Conservation (phyloP, 2,888 invertebrate species). For the Thera obeliscata region DNA sequence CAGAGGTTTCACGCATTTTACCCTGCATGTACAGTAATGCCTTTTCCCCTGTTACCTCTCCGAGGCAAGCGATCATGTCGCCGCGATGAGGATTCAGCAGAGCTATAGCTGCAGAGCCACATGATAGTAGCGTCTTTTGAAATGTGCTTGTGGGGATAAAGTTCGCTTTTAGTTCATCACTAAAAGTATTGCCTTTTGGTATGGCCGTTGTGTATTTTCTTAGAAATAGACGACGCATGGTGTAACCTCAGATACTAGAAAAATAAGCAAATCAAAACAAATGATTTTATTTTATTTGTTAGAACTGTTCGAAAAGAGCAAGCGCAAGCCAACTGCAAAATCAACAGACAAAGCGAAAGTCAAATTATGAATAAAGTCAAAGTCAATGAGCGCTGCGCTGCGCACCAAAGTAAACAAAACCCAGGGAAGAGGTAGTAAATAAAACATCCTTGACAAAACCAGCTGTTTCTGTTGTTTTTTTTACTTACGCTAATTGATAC, state of each 20-base stretch:
- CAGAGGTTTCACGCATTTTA: constrained; percentile 90
- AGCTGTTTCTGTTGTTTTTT: too few species aligned
- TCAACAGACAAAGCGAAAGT: too few species aligned
- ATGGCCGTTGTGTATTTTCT: constrained; percentile 49
- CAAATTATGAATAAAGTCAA: too few species aligned
- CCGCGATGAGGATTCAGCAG: constrained; percentile 91
- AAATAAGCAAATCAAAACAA: too few species aligned
- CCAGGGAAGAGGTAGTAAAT: too few species aligned
- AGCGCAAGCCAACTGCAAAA: too few species aligned
- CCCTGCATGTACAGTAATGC: constrained; percentile 89
- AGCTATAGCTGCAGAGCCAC: constrained; percentile 95
- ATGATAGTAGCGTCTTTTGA: constrained; percentile 90
- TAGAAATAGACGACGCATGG: constrained; percentile 48
- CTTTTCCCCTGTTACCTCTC: constrained; percentile 92
- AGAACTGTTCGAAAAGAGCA: too few species aligned
- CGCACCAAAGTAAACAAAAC: too few species aligned
- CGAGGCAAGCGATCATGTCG: constrained; percentile 97
- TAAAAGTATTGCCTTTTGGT: constrained; percentile 72
- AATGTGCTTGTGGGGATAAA: constrained; percentile 87
- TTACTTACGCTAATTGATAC: too few species aligned
- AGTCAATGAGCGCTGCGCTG: too few species aligned
- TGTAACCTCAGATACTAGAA: not conserved
- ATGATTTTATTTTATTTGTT: too few species aligned
- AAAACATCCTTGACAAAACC: too few species aligned
- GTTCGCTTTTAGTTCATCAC: constrained; percentile 85